These are phyloP conservation scores for Manduca sexta DNA, from an alignment of 1,140 invertebrate genomes.

Conservation along the genomic window DNA sequence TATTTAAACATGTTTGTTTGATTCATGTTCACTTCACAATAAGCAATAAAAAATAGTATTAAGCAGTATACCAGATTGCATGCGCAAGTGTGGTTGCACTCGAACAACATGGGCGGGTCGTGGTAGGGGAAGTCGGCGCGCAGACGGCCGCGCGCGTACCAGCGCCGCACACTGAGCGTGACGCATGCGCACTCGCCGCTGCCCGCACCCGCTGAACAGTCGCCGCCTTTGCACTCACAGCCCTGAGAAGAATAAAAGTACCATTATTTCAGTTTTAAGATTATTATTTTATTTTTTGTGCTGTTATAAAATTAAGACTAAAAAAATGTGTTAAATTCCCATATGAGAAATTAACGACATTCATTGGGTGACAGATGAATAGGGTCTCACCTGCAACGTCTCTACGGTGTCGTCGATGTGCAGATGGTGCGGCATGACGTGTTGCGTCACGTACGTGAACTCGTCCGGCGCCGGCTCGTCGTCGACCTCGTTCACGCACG, in stretches of 20 bases:
- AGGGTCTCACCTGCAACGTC: constrained; percentile 83
- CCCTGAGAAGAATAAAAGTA: constrained; percentile 42
- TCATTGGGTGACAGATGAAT: too few species aligned
- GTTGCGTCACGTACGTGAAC: constrained; percentile 90
- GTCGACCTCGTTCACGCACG: constrained; percentile 88
- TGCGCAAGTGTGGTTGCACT: constrained; percentile 91
- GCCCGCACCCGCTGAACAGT: constrained; percentile 21
- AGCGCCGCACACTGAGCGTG: constrained; percentile 86
- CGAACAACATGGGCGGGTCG: constrained; percentile 87
- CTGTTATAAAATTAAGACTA: too few species aligned
- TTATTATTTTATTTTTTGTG: too few species aligned
- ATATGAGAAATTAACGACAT: too few species aligned
- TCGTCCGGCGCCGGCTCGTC: constrained; percentile 84
- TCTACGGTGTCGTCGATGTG: constrained; percentile 86
- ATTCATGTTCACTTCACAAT: too few species aligned
- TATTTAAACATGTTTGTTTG: too few species aligned
- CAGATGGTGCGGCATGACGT: constrained; percentile 86
- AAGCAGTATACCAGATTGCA: constrained; percentile 81
- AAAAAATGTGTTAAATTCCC: too few species aligned
- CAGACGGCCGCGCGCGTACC: constrained; percentile 89
- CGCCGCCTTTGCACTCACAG: constrained; percentile 41
- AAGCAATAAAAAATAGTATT: too few species aligned
- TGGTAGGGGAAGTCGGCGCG: constrained; percentile 87
- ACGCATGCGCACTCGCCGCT: constrained; percentile 86
- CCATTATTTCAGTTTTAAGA: too few species aligned